phyloP scores from a whole-genome alignment of 2,113 vertebrate species.

The Anguilla japonica region DNA sequence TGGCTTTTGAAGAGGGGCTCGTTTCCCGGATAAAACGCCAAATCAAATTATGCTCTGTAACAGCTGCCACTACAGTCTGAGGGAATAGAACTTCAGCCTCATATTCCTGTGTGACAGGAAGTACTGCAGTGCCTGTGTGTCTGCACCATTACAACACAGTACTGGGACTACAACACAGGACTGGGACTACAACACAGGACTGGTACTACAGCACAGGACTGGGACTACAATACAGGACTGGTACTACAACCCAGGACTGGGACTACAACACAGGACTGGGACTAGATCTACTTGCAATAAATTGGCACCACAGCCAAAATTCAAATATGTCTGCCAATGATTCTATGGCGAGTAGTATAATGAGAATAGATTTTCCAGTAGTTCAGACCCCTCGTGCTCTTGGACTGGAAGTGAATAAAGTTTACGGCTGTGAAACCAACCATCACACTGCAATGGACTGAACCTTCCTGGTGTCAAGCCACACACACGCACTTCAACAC shows the following conservation, averaged over 20 bases:
- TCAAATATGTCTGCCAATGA: too few species aligned
- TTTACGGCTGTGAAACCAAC: constrained; percentile 8
- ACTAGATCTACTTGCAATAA: too few species aligned
- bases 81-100: constrained; percentile 57
- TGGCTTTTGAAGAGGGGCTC: constrained; percentile 66
- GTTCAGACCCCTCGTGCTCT: not conserved
- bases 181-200: not conserved
- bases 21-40: constrained; percentile 73
- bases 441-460: not conserved
- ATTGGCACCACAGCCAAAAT: too few species aligned
- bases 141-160: constrained; percentile 46
- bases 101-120: constrained; percentile 72
- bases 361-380: not conserved
- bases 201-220: too few species aligned
- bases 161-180: not conserved
- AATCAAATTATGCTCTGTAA: constrained; percentile 73
- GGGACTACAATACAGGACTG: too few species aligned
- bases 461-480: not conserved
- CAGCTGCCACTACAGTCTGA: constrained; percentile 68
- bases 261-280: too few species aligned
- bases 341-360: not conserved
- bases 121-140: constrained; percentile 61
- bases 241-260: too few species aligned
- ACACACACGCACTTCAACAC: not conserved
- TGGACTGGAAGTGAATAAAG: not conserved